These are phyloP conservation scores for Scaptodrosophila latifasciaeformis DNA, from an alignment of 2,888 invertebrate species.

Conservation along the genomic window DNA sequence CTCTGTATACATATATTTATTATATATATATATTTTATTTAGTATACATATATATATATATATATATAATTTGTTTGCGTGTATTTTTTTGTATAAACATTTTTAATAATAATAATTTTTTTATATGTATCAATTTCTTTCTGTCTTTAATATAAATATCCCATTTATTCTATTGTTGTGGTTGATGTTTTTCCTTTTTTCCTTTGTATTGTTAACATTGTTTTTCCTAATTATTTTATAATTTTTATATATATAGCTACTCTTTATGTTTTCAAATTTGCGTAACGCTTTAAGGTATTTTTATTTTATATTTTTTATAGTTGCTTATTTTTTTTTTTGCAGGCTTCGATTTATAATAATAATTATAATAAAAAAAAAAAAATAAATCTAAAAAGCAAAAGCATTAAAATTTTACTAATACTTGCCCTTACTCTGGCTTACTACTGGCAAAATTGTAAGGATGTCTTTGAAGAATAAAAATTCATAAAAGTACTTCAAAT, in stretches of 20 bases:
- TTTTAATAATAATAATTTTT: conserved; percentile 30
- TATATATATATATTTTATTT: conserved; percentile 33
- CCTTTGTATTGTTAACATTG: conserved; percentile 67
- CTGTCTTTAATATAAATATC: conserved; percentile 29
- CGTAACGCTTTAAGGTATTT: conserved; percentile 24
- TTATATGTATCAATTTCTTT: conserved; percentile 8
- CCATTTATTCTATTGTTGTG: conserved; percentile 40
- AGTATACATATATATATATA: conserved; percentile 22
- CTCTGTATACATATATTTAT: conserved; percentile 27
- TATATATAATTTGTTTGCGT: conserved; percentile 30
- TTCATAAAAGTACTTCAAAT: no score
- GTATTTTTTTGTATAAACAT: conserved; percentile 50
- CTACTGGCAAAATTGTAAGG: neutral
- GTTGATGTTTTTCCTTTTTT: no score
- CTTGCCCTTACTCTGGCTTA: neutral
- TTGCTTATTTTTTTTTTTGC: conserved; percentile 15
- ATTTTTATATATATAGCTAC: neutral
- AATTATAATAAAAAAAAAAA: no score
- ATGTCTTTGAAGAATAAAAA: no score
- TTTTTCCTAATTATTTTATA: conserved; percentile 52
- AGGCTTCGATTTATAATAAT: no score
- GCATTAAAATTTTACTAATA: neutral
- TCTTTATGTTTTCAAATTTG: conserved; percentile 10
- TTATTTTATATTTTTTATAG: neutral
- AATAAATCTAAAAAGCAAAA: neutral